These are phyloP conservation scores for Acomys russatus DNA, from an alignment of 2,797 vertebrate species.

Conservation along the genomic window DNA sequence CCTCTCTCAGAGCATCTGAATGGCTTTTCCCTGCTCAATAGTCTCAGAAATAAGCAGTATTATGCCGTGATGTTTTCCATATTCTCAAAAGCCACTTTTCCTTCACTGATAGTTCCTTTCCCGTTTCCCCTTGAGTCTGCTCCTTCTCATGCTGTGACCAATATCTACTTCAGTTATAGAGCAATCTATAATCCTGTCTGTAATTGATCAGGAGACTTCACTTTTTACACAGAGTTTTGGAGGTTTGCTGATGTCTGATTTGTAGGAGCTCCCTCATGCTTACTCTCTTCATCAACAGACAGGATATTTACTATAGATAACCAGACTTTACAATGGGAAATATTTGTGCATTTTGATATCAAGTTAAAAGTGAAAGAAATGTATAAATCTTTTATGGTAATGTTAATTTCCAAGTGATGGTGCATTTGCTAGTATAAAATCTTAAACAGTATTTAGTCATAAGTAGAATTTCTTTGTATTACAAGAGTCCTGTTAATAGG, in stretches of 20 bases:
- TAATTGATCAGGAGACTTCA: neutral
- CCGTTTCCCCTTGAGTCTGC: neutral
- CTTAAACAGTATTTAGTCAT: neutral
- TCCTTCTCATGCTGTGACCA: neutral
- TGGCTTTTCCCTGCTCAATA: neutral
- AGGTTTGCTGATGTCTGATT: neutral
- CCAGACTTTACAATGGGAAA: neutral
- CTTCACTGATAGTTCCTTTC: neutral
- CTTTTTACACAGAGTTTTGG: neutral
- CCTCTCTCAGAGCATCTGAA: neutral
- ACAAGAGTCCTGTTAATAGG: neutral
- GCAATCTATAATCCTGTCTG: neutral
- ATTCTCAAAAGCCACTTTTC: neutral
- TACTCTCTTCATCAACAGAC: neutral
- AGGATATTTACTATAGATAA: neutral
- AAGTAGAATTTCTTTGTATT: neutral
- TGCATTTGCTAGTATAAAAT: neutral
- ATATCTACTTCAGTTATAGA: neutral
- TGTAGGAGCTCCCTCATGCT: neutral
- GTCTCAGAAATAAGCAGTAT: neutral
- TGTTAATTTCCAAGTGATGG: neutral
- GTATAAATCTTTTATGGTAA: neutral
- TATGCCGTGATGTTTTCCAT: slow-evolving; percentile 13
- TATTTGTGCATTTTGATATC: neutral
- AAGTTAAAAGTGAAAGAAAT: neutral